Conservation (phyloP, 2,797 vertebrate species). For the Acanthurus tractus region DNA sequence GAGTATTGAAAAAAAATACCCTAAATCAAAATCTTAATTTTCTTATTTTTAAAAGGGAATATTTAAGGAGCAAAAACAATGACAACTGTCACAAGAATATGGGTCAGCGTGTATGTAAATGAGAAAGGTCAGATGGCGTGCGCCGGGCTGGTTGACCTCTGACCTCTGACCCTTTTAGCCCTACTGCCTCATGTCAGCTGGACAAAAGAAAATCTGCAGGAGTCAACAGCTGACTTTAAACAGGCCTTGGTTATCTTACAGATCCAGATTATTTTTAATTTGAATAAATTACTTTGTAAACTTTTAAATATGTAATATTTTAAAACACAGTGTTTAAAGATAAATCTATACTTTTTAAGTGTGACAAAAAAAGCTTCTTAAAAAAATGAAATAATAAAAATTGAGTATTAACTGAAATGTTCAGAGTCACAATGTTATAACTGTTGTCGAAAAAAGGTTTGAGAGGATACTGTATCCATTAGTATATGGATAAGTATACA, state of each 20-base stretch:
- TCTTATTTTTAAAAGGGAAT: background rate
- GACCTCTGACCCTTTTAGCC: constrained; percentile 67
- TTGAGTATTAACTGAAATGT: background rate
- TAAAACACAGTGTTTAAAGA: background rate
- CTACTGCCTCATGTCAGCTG: constrained; percentile 57
- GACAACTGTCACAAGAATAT: constrained; percentile 35
- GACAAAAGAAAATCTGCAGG: constrained; percentile 41
- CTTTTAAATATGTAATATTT: background rate
- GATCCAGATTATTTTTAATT: background rate
- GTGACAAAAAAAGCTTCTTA: too few species aligned
- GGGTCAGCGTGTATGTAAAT: constrained; percentile 68
- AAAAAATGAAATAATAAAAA: background rate
- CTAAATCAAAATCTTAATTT: background rate
- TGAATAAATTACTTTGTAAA: constrained; percentile 30
- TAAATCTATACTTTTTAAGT: too few species aligned
- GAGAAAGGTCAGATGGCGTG: constrained; percentile 72
- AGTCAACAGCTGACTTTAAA: constrained; percentile 50
- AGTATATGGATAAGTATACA: too few species aligned
- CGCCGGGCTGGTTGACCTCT: constrained; percentile 77
- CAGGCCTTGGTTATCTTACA: background rate
- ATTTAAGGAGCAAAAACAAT: background rate
- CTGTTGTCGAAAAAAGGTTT: background rate
- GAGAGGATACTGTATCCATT: background rate
- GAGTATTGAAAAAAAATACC: background rate
- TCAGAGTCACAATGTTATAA: background rate